phyloP scores from a whole-genome alignment of 1,140 invertebrate species.

The Zaprionus kolodkinae region DNA sequence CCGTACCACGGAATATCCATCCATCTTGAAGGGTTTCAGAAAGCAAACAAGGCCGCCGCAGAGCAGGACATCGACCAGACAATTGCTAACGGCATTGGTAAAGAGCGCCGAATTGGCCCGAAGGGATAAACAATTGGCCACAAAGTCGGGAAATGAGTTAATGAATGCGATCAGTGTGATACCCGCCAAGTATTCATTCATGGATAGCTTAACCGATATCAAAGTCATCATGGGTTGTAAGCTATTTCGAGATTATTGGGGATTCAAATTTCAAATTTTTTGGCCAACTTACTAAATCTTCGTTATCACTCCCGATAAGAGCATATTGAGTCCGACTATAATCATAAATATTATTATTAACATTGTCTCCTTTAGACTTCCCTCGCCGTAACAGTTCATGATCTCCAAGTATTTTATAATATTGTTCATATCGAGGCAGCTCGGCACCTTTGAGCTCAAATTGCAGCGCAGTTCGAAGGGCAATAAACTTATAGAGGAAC shows the following conservation, averaged over 20 bases:
- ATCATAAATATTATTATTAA: no score
- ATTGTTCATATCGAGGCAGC: no score
- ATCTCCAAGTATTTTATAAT: no score
- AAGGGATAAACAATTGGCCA: slow-evolving; percentile 43
- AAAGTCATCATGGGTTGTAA: slow-evolving; percentile 49
- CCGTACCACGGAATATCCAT: slow-evolving; percentile 18
- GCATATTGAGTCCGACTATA: neutral
- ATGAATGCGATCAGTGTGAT: slow-evolving; percentile 40
- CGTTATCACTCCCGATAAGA: slow-evolving; percentile 18
- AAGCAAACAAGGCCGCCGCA: slow-evolving; percentile 50
- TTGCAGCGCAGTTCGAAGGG: no score
- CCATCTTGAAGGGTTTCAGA: slow-evolving; percentile 53
- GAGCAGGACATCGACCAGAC: slow-evolving; percentile 34
- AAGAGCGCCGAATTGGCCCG: slow-evolving; percentile 3
- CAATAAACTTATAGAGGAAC: no score
- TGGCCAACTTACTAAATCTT: slow-evolving; percentile 42
- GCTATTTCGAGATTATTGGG: no score
- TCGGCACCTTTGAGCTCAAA: no score
- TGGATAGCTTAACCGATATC: slow-evolving; percentile 12
- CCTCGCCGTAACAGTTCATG: no score
- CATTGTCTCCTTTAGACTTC: no score
- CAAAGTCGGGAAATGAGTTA: slow-evolving; percentile 44
- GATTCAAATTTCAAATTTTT: no score
- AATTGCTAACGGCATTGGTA: slow-evolving; percentile 26
- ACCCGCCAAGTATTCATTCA: slow-evolving; percentile 61